These are phyloP conservation scores for Caenorhabditis japonica DNA, from an alignment of 2,888 invertebrate genomes.

Conservation along the genomic window DNA sequence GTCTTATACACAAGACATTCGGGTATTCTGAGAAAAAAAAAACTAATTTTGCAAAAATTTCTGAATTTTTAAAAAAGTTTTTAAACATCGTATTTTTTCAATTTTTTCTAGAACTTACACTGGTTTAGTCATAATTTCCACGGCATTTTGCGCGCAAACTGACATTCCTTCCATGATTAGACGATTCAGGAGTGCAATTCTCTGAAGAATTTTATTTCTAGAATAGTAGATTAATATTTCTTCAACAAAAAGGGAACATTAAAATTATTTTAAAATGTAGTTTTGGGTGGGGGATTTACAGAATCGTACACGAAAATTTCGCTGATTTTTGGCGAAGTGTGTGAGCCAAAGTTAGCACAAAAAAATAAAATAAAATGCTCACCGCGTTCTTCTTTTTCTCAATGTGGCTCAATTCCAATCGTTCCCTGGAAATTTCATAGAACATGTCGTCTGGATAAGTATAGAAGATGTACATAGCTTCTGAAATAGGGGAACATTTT, in stretches of 20 bases:
- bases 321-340: too few species aligned
- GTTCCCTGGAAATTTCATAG: slow-evolving; percentile 18
- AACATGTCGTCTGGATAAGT: background rate
- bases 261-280: background rate
- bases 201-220: too few species aligned
- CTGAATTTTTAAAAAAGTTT: too few species aligned
- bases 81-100: too few species aligned
- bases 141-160: background rate
- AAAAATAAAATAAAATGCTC: background rate
- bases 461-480: slow-evolving; percentile 5
- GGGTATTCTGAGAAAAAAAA: too few species aligned
- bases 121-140: background rate
- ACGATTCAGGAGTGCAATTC: background rate
- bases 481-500: slow-evolving; percentile 13
- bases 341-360: too few species aligned
- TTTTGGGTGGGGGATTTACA: too few species aligned
- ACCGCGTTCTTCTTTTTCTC: background rate
- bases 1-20: too few species aligned
- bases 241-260: too few species aligned
- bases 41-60: too few species aligned
- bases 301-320: too few species aligned
- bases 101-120: slow-evolving; percentile 8
- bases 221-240: too few species aligned
- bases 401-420: background rate
- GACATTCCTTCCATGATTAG: background rate